Base-by-base conservation (phyloP, 1,140 invertebrate genomes). In the Xylocopa sonorina region DNA sequence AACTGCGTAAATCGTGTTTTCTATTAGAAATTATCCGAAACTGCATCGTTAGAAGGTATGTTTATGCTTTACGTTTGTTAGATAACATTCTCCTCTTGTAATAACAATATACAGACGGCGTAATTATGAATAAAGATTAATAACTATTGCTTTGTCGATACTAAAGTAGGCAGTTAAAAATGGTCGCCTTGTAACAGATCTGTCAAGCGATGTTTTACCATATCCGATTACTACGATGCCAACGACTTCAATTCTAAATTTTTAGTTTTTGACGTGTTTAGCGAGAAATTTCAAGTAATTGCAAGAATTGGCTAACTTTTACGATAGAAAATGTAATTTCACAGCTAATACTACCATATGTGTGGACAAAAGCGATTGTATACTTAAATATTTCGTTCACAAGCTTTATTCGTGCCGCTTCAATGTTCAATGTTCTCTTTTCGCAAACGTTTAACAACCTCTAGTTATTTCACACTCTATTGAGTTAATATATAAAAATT, bases 1-100 rank as follows among this genome's bases (percentile, higher is more conserved):
- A 83, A 87, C 88, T 89, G 88, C 88, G 88, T 88, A 89, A 88
- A 89, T 87, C 80, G 81, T 75, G 74, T 80, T 82, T 82, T 73
- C 63, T 80, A 78, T 72, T 69, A 74, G 29, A 66, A 85, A 83
- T 83, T 73, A 73, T 75, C 62, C 55, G 38, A 64, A 51, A 72
- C 41, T 32, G 24, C 73, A 38, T 57, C 46, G 55, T 75, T 62
- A 67, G 66, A 82, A 87, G 86, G 86, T 87, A 86, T 46, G 82
- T 79, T 27, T 71, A 64, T 34, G 66, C 60, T 83, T 78, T 34
- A 29, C n/a, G 27, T 34, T 53, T 46, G 34, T 38, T 32, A 41
- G 74, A 12, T 27, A 76, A 51, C 3, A 41, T 55, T n/a, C 21
- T 55, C 18, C 27, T 68, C 16, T 14, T 51, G 1, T 53, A 64